These are phyloP conservation scores for Festucalex cinctus DNA, from an alignment of 2,113 vertebrate genomes.

Conservation along the genomic window DNA sequence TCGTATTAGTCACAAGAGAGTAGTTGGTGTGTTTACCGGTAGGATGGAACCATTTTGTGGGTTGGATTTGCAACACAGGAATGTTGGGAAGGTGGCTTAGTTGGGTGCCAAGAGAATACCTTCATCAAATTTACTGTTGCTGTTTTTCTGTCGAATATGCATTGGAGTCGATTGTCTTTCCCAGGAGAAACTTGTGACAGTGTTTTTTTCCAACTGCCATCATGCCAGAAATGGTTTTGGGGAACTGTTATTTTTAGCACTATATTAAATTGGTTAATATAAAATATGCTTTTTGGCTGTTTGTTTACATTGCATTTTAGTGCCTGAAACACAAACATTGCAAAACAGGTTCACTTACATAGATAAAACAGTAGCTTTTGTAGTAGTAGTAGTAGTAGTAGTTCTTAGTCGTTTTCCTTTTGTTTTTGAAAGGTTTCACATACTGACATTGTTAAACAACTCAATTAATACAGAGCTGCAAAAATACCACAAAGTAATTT, in stretches of 20 bases:
- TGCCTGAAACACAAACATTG: not conserved
- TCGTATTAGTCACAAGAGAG: slow-evolving; percentile 18
- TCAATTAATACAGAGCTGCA: no score
- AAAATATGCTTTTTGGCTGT: not conserved
- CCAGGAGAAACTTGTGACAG: not conserved
- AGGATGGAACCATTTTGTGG: slow-evolving; percentile 17
- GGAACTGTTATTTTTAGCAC: not conserved
- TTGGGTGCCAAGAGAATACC: slow-evolving; percentile 22
- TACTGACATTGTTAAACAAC: no score
- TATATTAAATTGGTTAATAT: not conserved
- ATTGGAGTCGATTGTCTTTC: slow-evolving; percentile 1
- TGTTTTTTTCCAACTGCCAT: not conserved
- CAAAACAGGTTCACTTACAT: not conserved
- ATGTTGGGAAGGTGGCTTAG: slow-evolving; percentile 25
- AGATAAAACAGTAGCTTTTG: no score
- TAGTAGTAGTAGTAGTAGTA: no score
- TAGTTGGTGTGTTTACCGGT: slow-evolving; percentile 3
- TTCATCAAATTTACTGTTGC: slow-evolving; percentile 9
- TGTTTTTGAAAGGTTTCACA: no score
- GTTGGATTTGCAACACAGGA: slow-evolving; percentile 22
- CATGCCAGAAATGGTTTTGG: not conserved
- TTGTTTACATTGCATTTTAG: not conserved
- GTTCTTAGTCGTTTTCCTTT: no score
- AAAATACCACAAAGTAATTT: no score
- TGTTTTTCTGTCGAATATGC: slow-evolving; percentile 9